phyloP scores from a whole-genome alignment of 1,140 invertebrate genomes.

The Ostrea edulis region DNA sequence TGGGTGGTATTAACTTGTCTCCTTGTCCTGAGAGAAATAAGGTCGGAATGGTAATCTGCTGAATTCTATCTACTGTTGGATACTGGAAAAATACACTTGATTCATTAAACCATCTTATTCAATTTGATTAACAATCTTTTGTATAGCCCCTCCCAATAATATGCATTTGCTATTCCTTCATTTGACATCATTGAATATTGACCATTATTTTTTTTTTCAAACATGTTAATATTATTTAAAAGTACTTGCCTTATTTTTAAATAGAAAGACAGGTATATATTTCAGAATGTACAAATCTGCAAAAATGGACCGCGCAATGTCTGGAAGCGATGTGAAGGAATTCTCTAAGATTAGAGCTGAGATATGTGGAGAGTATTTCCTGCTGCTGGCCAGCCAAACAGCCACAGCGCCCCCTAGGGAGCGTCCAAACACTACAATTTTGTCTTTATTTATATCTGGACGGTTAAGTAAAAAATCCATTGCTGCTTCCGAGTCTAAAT shows the following conservation, averaged over 20 bases:
- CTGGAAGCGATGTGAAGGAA: conserved; percentile 96
- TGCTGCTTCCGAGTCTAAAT: conserved; percentile 91
- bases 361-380: conserved; percentile 83
- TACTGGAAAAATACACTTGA: neutral
- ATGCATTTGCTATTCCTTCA: too few relatives aligned
- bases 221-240: too few relatives aligned
- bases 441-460: conserved; percentile 89
- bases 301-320: conserved; percentile 84
- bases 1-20: conserved; percentile 89
- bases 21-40: conserved; percentile 82
- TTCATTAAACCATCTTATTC: too few relatives aligned
- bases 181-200: too few relatives aligned
- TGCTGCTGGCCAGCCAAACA: conserved; percentile 88
- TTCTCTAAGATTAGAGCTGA: conserved; percentile 95
- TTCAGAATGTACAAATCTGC: conserved; percentile 61
- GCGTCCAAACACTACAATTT: conserved; percentile 95
- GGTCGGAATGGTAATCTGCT: conserved; percentile 71
- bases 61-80: neutral
- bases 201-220: too few relatives aligned
- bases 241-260: conserved; percentile 73
- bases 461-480: conserved; percentile 90
- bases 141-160: too few relatives aligned
- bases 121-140: too few relatives aligned
- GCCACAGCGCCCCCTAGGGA: conserved; percentile 93
- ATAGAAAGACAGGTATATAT: conserved; percentile 69